phyloP scores from a whole-genome alignment of 2,797 vertebrate genomes.

The Paguma larvata region DNA sequence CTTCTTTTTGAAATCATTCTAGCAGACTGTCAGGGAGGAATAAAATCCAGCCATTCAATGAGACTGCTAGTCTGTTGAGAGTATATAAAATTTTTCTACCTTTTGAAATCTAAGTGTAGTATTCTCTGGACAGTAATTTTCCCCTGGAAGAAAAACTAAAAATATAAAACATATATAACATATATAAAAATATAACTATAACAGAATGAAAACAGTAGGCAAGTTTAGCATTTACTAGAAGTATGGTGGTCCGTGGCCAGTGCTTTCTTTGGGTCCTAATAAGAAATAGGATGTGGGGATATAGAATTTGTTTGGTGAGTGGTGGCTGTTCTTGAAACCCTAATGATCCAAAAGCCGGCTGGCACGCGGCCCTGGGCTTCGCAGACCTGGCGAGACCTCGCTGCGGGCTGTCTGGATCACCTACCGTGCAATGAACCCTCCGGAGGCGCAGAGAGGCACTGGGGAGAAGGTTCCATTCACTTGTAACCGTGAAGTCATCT shows the following conservation, averaged over 20 bases:
- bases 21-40: background rate
- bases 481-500: background rate
- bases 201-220: background rate
- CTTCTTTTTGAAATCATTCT: background rate
- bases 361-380: background rate
- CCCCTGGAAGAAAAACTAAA: background rate
- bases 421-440: rapidly evolving
- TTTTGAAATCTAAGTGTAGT: background rate
- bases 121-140: background rate
- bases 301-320: background rate
- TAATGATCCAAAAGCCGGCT: background rate
- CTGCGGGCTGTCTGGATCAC: background rate
- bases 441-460: background rate
- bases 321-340: background rate
- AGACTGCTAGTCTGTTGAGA: background rate
- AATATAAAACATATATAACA: background rate
- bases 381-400: background rate
- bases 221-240: background rate
- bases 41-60: background rate
- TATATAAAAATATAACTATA: background rate
- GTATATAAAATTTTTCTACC: background rate
- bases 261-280: background rate
- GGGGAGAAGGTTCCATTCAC: background rate
- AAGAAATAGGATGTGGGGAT: background rate
- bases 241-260: background rate